These are phyloP conservation scores for Okapia johnstoni DNA, from an alignment of 2,113 vertebrate genomes.

Conservation along the genomic window DNA sequence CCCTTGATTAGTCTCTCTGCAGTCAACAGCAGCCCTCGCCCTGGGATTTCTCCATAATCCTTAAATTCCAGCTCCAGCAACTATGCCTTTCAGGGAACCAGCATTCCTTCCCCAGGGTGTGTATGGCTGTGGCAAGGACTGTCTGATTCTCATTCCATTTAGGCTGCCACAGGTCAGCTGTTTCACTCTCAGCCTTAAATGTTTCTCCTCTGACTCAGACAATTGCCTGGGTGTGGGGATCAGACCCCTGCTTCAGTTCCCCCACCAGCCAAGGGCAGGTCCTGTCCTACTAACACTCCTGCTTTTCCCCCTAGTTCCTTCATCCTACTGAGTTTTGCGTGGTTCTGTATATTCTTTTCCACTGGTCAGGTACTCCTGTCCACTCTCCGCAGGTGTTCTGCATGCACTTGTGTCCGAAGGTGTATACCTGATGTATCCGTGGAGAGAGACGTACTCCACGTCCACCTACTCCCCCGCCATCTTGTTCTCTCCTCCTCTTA, in stretches of 20 bases:
- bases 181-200: background rate
- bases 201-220: background rate
- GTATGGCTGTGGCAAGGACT: accelerated
- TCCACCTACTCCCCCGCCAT: background rate
- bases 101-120: background rate
- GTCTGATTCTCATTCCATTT: background rate
- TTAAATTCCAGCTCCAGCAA: background rate
- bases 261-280: background rate
- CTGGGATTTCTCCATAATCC: background rate
- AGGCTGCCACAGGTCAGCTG: background rate
- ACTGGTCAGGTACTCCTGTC: background rate
- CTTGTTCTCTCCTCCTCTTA: background rate
- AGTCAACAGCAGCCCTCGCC: background rate
- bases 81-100: background rate
- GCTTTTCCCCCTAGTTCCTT: background rate
- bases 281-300: background rate
- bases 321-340: background rate
- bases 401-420: background rate
- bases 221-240: background rate
- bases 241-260: background rate
- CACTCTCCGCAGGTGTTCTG: background rate
- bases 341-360: background rate
- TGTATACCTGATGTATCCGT: background rate
- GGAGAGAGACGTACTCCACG: background rate
- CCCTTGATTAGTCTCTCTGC: background rate